These are phyloP conservation scores for Kryptopterus vitreolus DNA, from an alignment of 2,797 vertebrate genomes.

Conservation along the genomic window DNA sequence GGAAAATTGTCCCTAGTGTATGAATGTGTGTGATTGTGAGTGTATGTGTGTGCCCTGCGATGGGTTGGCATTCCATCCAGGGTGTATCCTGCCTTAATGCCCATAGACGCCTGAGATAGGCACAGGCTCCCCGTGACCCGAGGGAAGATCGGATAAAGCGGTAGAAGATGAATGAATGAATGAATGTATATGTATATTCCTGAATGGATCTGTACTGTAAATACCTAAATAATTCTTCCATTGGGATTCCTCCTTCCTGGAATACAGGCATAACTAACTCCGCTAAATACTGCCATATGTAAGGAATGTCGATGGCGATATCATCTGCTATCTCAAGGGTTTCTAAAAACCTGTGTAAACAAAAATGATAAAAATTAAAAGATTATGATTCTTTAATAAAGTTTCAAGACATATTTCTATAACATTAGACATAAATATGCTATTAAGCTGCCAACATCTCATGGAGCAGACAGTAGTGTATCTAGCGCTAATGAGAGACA, in stretches of 20 bases:
- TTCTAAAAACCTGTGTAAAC: slow-evolving; percentile 80
- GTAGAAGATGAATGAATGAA: too few relatives aligned
- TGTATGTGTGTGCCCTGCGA: too few relatives aligned
- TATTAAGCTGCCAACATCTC: background rate
- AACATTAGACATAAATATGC: background rate
- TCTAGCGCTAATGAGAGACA: background rate
- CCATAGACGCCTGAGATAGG: too few relatives aligned
- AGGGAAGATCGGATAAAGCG: too few relatives aligned
- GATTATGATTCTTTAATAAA: background rate
- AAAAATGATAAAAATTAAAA: too few relatives aligned
- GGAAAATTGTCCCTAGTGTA: too few relatives aligned
- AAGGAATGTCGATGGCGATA: slow-evolving; percentile 98
- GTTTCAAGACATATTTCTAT: background rate
- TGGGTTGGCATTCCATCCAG: too few relatives aligned
- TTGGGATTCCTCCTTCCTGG: slow-evolving; percentile 93
- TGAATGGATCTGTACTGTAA: too few relatives aligned
- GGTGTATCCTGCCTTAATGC: too few relatives aligned
- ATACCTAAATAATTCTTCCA: slow-evolving; percentile 96
- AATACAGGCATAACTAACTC: slow-evolving; percentile 92
- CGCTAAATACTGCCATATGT: slow-evolving; percentile 97
- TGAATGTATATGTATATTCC: background rate
- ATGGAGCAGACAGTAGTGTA: background rate
- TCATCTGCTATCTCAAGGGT: slow-evolving; percentile 94
- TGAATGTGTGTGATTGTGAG: too few relatives aligned
- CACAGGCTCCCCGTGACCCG: too few relatives aligned